These are phyloP conservation scores for Cichladusa arquata DNA, from an alignment of 2,113 vertebrate species.

Conservation along the genomic window DNA sequence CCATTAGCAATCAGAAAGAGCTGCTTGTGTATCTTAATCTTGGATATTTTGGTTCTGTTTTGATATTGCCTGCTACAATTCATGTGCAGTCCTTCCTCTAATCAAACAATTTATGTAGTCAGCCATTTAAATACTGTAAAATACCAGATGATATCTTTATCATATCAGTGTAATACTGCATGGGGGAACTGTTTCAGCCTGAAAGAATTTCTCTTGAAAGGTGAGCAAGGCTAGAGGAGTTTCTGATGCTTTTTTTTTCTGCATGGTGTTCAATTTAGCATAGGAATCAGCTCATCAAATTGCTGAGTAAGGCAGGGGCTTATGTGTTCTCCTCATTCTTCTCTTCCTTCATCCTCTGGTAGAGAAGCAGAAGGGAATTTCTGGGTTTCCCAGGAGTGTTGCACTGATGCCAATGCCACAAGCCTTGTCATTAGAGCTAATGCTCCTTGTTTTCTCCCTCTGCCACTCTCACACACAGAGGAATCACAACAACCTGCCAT, in stretches of 20 bases:
- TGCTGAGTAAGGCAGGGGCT: background rate
- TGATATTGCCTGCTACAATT: background rate
- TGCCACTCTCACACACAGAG: background rate
- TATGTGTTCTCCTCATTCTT: background rate
- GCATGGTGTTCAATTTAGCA: background rate
- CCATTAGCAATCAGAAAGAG: background rate
- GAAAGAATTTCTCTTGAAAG: background rate
- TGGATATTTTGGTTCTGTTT: background rate
- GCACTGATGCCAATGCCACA: background rate
- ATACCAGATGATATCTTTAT: background rate
- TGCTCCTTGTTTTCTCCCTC: background rate
- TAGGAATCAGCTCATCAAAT: background rate
- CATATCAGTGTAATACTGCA: background rate
- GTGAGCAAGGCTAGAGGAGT: background rate
- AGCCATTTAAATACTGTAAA: background rate
- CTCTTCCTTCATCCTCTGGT: background rate
- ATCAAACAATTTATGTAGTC: background rate
- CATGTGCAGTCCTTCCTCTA: background rate
- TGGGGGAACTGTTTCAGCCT: background rate
- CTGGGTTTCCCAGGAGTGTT: background rate
- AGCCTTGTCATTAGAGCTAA: background rate
- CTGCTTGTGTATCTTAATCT: background rate
- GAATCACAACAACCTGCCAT: background rate
- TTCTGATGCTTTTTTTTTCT: background rate
- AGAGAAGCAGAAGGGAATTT: background rate